phyloP scores from a whole-genome alignment of 1,140 invertebrate species.

The Aphis gossypii region DNA sequence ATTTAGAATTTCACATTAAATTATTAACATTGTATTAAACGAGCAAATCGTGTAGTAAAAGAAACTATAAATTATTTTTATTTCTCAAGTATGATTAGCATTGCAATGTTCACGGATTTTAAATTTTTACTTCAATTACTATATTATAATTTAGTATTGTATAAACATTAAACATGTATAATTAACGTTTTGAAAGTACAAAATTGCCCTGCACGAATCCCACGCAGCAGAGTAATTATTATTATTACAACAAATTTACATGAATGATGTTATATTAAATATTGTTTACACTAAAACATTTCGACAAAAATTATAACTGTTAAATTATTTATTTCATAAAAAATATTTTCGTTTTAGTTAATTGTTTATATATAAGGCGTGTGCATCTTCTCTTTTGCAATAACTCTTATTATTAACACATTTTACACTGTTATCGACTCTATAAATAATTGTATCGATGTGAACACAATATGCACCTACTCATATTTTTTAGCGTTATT shows the following conservation, averaged over 20 bases:
- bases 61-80: constrained; percentile 14
- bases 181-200: constrained; percentile 34
- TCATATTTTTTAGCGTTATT: not conserved
- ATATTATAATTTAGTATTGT: not conserved
- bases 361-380: not conserved
- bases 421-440: not conserved
- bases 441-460: not conserved
- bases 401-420: not conserved
- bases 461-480: not conserved
- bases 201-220: not conserved
- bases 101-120: not conserved
- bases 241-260: not conserved
- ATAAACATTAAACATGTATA: not conserved
- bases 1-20: not conserved
- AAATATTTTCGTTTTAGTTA: not conserved
- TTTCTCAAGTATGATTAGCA: not conserved
- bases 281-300: not conserved
- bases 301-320: not conserved
- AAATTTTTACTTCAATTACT: not conserved
- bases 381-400: not conserved
- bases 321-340: not conserved
- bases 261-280: not conserved
- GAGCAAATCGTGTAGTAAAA: not conserved
- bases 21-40: not conserved
- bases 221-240: not conserved